Evolutionary conservation across 2,888 invertebrate species (phyloP).

Genomic region (Idaea biselata): DNA sequence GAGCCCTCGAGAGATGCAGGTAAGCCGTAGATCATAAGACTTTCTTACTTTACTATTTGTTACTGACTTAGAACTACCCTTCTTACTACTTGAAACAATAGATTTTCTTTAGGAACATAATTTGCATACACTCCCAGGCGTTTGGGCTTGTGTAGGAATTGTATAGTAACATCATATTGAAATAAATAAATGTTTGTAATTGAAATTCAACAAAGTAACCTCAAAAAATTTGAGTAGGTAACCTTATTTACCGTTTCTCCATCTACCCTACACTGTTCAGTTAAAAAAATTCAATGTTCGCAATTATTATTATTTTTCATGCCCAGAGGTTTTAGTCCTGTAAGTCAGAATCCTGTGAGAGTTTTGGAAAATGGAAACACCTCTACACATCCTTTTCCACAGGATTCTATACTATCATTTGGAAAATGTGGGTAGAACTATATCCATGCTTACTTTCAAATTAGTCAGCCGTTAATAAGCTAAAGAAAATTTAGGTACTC

Average conservation of each 20-base stretch:
- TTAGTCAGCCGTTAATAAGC: no score
- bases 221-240: not conserved
- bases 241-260: not conserved
- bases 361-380: no score
- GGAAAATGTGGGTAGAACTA: no score
- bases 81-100: constrained; percentile 1
- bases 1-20: constrained; percentile 78
- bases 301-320: no score
- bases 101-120: not conserved
- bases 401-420: no score
- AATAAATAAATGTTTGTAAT: not conserved
- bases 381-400: no score
- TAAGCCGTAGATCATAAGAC: constrained; percentile 36
- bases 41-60: not conserved
- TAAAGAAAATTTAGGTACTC: no score
- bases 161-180: constrained; percentile 8
- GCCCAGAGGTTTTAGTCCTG: no score
- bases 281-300: no score
- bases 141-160: not conserved
- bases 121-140: constrained; percentile 8
- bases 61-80: not conserved
- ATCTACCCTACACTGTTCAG: not conserved
- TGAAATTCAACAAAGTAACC: not conserved
- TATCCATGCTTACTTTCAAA: no score
- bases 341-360: no score